phyloP scores from a whole-genome alignment of 2,888 invertebrate species.

The Cryptus viduatorius region DNA sequence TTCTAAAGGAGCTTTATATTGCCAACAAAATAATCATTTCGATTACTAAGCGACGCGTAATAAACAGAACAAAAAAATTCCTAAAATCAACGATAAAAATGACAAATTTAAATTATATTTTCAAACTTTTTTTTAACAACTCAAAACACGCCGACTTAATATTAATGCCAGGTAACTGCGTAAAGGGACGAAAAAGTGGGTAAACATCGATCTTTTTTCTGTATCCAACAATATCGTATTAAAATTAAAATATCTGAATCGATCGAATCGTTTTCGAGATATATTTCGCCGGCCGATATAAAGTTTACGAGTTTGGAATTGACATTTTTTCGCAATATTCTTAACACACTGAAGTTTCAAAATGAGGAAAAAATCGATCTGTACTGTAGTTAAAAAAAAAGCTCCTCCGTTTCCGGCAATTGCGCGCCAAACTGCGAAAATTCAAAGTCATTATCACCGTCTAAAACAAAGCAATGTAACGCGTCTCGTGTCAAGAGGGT shows the following conservation, averaged over 20 bases:
- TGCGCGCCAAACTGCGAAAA: background rate
- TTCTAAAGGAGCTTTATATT: background rate
- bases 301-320: too few relatives aligned
- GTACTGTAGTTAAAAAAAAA: too few relatives aligned
- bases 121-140: background rate
- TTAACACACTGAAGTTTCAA: too few relatives aligned
- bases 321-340: too few relatives aligned
- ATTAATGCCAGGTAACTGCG: too few relatives aligned
- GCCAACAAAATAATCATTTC: background rate
- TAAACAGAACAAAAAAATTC: background rate
- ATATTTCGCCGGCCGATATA: too few relatives aligned
- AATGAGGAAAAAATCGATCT: too few relatives aligned
- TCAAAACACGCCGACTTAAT: too few relatives aligned
- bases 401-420: too few relatives aligned
- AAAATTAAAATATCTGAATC: too few relatives aligned
- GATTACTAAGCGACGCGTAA: background rate
- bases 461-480: background rate
- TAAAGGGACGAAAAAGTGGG: background rate
- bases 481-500: background rate
- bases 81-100: background rate
- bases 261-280: too few relatives aligned
- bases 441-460: background rate
- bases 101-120: background rate
- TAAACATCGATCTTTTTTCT: background rate
- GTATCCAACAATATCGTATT: too few relatives aligned